Conservation (phyloP, 1,140 invertebrate species). For the Schlechtendalia chinensis region DNA sequence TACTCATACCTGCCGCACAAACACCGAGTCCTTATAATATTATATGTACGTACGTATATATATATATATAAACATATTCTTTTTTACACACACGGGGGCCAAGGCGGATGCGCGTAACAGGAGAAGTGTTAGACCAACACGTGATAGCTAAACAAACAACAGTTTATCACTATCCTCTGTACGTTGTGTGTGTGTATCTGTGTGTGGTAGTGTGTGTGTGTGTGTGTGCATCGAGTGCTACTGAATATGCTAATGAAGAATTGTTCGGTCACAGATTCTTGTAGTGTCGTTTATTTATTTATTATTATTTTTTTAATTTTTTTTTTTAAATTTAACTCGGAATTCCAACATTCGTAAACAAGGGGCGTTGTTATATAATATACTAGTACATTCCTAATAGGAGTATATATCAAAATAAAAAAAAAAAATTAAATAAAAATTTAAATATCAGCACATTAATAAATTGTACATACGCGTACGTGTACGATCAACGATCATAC, state of each 20-base stretch:
- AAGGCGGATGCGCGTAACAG: slow-evolving; percentile 36
- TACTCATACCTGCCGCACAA: background rate
- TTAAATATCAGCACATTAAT: slow-evolving; percentile 15
- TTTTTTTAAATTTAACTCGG: slow-evolving; percentile 36
- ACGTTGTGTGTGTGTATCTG: too few species aligned
- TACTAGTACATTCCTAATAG: background rate
- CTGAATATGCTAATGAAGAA: slow-evolving; percentile 50
- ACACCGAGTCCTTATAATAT: background rate
- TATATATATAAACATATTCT: background rate
- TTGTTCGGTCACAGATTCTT: slow-evolving; percentile 38
- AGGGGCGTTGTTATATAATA: background rate
- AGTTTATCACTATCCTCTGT: slow-evolving; percentile 32
- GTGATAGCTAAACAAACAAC: slow-evolving; percentile 45
- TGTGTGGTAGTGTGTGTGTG: background rate
- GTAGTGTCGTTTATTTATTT: slow-evolving; percentile 37
- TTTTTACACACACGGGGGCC: slow-evolving; percentile 2
- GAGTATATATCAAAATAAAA: background rate
- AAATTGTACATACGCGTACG: background rate
- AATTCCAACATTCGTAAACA: slow-evolving; percentile 11
- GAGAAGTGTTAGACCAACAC: slow-evolving; percentile 47
- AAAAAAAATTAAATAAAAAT: background rate
- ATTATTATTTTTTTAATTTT: slow-evolving; percentile 41
- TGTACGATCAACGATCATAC: too few species aligned
- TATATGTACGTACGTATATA: too few species aligned
- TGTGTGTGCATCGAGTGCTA: slow-evolving; percentile 32